phyloP scores from a whole-genome alignment of 2,797 vertebrate species.

The Galago senegalensis region DNA sequence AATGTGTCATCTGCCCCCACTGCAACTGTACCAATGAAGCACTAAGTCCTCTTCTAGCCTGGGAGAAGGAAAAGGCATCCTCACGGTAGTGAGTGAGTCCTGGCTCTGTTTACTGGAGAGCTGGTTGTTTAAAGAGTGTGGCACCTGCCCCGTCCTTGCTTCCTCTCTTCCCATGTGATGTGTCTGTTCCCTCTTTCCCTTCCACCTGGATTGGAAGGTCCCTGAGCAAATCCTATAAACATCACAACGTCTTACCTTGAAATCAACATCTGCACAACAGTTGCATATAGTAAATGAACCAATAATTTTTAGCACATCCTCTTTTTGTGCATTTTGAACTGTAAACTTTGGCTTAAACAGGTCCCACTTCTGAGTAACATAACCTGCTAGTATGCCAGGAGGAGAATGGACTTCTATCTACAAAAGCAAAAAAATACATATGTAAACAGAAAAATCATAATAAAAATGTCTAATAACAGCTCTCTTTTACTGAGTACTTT shows the following conservation, averaged over 20 bases:
- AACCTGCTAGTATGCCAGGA: slow-evolving; percentile 94
- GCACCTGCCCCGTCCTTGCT: slow-evolving; percentile 76
- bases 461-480: not conserved
- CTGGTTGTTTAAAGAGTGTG: slow-evolving; percentile 65
- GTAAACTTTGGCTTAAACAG: slow-evolving; percentile 94
- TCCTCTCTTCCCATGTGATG: too few relatives aligned
- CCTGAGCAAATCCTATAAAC: not conserved
- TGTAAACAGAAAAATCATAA: not conserved
- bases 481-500: not conserved
- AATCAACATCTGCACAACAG: slow-evolving; percentile 94
- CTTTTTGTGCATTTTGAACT: slow-evolving; percentile 92
- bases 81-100: too few relatives aligned
- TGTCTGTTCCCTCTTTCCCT: too few relatives aligned
- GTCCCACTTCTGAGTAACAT: slow-evolving; percentile 95
- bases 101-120: too few relatives aligned
- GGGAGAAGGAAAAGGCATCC: too few relatives aligned
- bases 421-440: slow-evolving; percentile 47
- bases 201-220: too few relatives aligned
- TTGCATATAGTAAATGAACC: slow-evolving; percentile 93
- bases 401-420: slow-evolving; percentile 96
- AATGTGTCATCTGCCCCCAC: too few relatives aligned
- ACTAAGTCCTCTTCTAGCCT: too few relatives aligned
- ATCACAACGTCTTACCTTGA: slow-evolving; percentile 92
- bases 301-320: slow-evolving; percentile 93
- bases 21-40: too few relatives aligned